These are phyloP conservation scores for Argyra leucocephala DNA, from an alignment of 2,888 invertebrate genomes.

Conservation along the genomic window DNA sequence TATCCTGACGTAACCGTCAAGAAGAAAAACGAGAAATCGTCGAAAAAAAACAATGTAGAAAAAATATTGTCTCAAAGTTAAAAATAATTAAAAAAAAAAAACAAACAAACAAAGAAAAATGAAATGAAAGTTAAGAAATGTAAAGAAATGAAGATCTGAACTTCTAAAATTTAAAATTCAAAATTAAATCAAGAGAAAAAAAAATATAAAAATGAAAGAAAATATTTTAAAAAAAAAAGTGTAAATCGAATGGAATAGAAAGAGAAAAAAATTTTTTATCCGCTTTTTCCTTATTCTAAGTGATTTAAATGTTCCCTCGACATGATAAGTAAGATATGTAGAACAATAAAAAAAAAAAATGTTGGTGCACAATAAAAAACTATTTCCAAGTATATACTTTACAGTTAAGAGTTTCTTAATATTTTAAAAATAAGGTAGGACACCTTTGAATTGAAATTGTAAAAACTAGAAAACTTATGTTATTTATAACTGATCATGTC, in stretches of 20 bases:
- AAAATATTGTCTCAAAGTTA: background rate
- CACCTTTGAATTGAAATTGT: too few species aligned
- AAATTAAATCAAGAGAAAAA: too few species aligned
- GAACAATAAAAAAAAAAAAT: background rate
- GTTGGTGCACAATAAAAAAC: background rate
- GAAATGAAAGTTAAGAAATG: background rate
- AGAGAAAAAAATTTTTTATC: background rate
- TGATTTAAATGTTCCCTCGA: slow-evolving; percentile 9
- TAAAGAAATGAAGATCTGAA: background rate
- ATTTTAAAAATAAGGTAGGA: too few species aligned
- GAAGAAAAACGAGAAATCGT: background rate
- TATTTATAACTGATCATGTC: too few species aligned
- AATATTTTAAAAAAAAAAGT: background rate
- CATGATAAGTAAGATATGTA: slow-evolving; percentile 9
- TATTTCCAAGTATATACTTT: too few species aligned
- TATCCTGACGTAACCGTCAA: background rate
- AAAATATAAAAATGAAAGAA: too few species aligned
- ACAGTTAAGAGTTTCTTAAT: too few species aligned
- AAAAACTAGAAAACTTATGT: too few species aligned
- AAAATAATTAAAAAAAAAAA: background rate
- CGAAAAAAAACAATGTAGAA: background rate
- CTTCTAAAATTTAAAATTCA: background rate
- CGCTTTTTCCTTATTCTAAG: background rate
- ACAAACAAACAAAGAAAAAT: background rate
- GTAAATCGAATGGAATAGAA: background rate